Evolutionary conservation across 2,113 vertebrate species (phyloP), one percentile per base, ranked within the genome.

Genomic region (Coreoperca whiteheadi): DNA sequence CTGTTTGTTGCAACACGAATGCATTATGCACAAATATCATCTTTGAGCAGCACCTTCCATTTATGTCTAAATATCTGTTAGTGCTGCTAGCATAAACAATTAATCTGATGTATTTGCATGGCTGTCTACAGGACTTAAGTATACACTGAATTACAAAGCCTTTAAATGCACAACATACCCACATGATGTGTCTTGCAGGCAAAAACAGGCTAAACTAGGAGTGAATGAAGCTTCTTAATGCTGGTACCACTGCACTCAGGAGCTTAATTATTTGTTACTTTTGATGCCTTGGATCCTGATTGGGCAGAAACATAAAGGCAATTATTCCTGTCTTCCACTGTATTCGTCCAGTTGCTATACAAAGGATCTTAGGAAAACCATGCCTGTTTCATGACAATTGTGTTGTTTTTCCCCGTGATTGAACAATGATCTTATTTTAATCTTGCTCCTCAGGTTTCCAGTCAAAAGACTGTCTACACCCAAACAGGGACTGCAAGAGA

Each of bases 401-500:
- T 51, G 11, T 76, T 51, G 8, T 56, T 68, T 60, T 9, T 57
- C 4, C 16, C 16, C 9, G 16, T 30, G 65, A 51, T 1, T 59
- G 14, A 48, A 50, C 3, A 37, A 28, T 8, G 1, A 46, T 34
- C 3, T 11, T 21, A 21, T 37, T 23, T 59, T 50, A 8, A 63
- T 51, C 25, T 41, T 76, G 16, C 32, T 70, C 39, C 48, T 56
- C 83, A 94, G 97, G 72, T 99, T 99, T 94, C 97, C 98, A 4
- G 83, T 89, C 74, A 98, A 96, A 97, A 96, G 89, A 83, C 81
- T 5, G 79, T 74, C 95, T 76, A 48, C 93, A 87, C 57, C 74
- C 56, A 93, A 91, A 41, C 65, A 79, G 21, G 43, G 87, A 28
- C 15, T 28, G 20, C 50, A 69, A 21, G 46, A 86, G 70, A 84